phyloP scores from a whole-genome alignment of 2,113 vertebrate genomes.

The crab-eating macaque (Macaca fascicularis) region DNA sequence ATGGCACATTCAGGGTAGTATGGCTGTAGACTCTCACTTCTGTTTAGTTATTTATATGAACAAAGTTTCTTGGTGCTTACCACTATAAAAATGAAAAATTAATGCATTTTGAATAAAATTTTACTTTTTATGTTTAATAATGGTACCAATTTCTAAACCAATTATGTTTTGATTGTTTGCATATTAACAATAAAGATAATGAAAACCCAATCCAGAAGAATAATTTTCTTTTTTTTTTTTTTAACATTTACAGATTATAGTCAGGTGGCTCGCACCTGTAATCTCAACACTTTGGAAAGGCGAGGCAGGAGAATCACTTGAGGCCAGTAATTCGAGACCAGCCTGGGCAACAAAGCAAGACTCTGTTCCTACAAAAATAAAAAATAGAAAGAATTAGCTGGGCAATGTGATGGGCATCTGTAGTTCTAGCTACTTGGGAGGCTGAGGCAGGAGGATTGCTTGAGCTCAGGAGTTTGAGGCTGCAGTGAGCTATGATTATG shows the following conservation, averaged over 20 bases:
- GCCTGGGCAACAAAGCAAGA: too few species aligned
- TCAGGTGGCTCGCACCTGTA: too few species aligned
- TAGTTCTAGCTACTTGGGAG: too few species aligned
- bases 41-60: constrained; percentile 19
- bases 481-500: too few species aligned
- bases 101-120: constrained; percentile 23
- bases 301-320: too few species aligned
- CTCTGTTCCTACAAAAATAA: too few species aligned
- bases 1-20: neutral
- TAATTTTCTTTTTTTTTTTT: neutral
- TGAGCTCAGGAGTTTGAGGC: too few species aligned
- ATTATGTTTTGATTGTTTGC: neutral
- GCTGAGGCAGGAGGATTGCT: too few species aligned
- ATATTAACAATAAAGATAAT: neutral
- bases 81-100: constrained; percentile 24
- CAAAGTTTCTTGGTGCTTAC: neutral
- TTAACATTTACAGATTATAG: neutral
- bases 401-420: too few species aligned
- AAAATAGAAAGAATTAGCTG: too few species aligned
- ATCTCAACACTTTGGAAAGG: too few species aligned
- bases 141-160: neutral
- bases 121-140: constrained; percentile 26
- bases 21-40: neutral
- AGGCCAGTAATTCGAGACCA: too few species aligned
- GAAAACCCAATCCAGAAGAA: constrained; percentile 22